These are phyloP conservation scores for Pyrocoelia pectoralis DNA, from an alignment of 2,888 invertebrate species.

Conservation along the genomic window DNA sequence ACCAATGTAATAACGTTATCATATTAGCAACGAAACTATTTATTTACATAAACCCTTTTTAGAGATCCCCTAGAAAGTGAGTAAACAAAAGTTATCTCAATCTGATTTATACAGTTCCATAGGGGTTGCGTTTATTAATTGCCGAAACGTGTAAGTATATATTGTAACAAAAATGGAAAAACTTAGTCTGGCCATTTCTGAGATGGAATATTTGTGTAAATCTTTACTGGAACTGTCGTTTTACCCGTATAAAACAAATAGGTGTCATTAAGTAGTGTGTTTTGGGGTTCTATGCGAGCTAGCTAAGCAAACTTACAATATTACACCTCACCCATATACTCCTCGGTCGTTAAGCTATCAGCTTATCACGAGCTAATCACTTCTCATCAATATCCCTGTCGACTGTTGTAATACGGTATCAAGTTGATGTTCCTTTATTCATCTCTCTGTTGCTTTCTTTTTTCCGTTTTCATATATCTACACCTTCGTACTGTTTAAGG, in stretches of 20 bases:
- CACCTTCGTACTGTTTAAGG: constrained; percentile 25
- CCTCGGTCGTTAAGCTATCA: constrained; percentile 37
- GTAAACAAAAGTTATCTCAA: background rate
- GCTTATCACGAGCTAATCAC: constrained; percentile 47
- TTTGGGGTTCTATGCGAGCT: constrained; percentile 25
- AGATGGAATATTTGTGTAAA: constrained; percentile 27
- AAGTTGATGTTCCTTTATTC: constrained; percentile 18
- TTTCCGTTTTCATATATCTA: constrained; percentile 11
- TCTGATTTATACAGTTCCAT: constrained; percentile 1
- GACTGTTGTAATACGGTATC: constrained; percentile 32
- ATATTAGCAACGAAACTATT: too few relatives aligned
- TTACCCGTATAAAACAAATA: constrained; percentile 30
- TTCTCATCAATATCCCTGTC: constrained; percentile 46
- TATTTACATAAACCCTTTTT: background rate
- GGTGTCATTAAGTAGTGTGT: constrained; percentile 32
- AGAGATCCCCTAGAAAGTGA: background rate
- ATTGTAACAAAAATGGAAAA: constrained; percentile 16
- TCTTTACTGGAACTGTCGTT: constrained; percentile 25
- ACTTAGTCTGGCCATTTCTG: constrained; percentile 8
- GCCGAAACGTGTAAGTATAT: background rate
- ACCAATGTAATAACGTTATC: too few relatives aligned
- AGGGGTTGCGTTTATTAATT: constrained; percentile 1
- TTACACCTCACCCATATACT: constrained; percentile 26
- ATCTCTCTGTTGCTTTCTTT: constrained; percentile 13
- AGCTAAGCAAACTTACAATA: constrained; percentile 33